Evolutionary conservation across 92 coral and sea anemone species (phyloP), one percentile per base, ranked within the genome.

Genomic region (Porites evermanni): DNA sequence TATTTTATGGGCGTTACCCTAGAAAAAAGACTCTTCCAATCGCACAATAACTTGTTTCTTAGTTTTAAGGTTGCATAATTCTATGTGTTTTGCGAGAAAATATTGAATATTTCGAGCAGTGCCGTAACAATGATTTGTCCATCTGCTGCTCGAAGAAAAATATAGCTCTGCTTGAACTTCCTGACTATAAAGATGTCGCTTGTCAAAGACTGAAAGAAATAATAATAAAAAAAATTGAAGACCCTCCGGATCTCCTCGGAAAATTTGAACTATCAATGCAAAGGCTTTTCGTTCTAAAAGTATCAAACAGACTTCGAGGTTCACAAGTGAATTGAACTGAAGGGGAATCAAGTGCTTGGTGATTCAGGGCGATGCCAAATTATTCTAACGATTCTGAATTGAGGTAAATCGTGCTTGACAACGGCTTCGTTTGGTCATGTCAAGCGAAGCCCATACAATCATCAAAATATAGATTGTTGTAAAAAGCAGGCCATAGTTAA

Each of bases 291-390:
- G n/a, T 59, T 44, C 59, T 18, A 38, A 17, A 53, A 52, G 32
- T 29, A 44, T 53, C n/a, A 76, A 64, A 70, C 14, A 58, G 13
- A 69, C 21, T 44, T 9, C 18, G 52, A 58, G 23, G 21, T 53
- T 19, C 12, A 26, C 4, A 67, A 26, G 1, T 81, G 66, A 70
- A 81, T 29, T 70, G n/a, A 9, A 81, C 69, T 29, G 29, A 68
- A 20, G 20, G 65, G 66, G 79, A 75, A 75, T 20, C 67, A 84
- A 80, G 58, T 79, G 75, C 82, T 83, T 77, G 91, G 91, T 81
- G 88, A 87, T 91, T 81, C 81, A 23, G 47, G 20, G 58, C 80
- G 69, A 60, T 50, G 84, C 91, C 51, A 91, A 91, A 82, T 91
- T 78, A 87, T 91, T 82, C 81, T 77, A 64, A 70, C 47, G 86